Percentiles rank a stretch among this genome's conserved stretches.
phyloP scores from a whole-genome alignment of 2,888 invertebrate species.

The Parochlus steinenii region DNA sequence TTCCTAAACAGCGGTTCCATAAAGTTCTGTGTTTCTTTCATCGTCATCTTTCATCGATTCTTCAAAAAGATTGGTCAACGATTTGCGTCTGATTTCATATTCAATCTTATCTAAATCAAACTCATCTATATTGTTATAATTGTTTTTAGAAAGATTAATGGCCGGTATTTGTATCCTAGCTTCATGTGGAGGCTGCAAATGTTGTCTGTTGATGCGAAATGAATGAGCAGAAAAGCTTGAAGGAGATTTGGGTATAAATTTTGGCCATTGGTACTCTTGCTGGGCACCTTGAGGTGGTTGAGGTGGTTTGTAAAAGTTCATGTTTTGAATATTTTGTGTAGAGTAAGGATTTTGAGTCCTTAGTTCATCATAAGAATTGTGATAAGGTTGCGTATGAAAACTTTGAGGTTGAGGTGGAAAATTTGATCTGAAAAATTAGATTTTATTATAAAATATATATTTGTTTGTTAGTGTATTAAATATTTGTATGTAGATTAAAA shows the following conservation, averaged over 20 bases:
- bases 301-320: not conserved
- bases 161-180: too few relatives aligned
- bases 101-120: conserved; percentile 30
- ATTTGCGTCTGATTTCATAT: conserved; percentile 26
- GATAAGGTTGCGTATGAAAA: conserved; percentile 5
- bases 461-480: too few relatives aligned
- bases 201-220: conserved; percentile 3
- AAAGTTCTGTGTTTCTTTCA: conserved; percentile 1
- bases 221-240: conserved; percentile 8
- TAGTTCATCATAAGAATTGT: conserved; percentile 9
- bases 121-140: too few relatives aligned
- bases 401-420: conserved; percentile 2
- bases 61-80: conserved; percentile 28
- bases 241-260: conserved; percentile 9
- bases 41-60: not conserved
- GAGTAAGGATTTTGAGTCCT: not conserved
- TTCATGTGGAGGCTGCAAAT: too few relatives aligned
- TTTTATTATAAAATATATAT: too few relatives aligned
- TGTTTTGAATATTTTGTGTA: not conserved
- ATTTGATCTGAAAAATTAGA: conserved; percentile 3
- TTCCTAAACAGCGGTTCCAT: conserved; percentile 9
- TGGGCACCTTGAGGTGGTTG: not conserved
- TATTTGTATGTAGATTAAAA: too few relatives aligned
- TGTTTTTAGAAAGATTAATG: too few relatives aligned
- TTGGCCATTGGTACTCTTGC: conserved; percentile 10